phyloP scores from a whole-genome alignment of 2,888 invertebrate species.

The Sminthurinus aureus region DNA sequence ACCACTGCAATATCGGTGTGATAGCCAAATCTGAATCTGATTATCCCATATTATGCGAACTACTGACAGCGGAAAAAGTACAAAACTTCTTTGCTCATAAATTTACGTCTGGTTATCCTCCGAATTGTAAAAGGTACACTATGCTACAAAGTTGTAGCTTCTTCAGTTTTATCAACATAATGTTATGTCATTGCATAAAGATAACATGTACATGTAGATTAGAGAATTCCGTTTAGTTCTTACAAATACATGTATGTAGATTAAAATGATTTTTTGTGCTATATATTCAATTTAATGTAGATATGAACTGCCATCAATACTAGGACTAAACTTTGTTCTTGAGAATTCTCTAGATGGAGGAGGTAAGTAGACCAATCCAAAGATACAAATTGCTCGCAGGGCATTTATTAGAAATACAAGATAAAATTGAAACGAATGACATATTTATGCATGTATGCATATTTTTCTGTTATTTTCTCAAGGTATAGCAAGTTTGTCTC shows the following conservation, averaged over 20 bases:
- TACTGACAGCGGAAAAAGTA: constrained; percentile 64
- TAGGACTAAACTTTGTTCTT: constrained; percentile 65
- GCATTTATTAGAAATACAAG: too few relatives aligned
- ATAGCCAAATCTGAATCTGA: constrained; percentile 64
- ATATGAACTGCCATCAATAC: constrained; percentile 65
- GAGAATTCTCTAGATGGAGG: constrained; percentile 65
- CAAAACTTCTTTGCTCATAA: constrained; percentile 64
- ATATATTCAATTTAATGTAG: constrained; percentile 59
- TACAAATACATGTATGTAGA: constrained; percentile 1
- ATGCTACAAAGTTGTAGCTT: neutral
- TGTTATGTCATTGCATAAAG: too few relatives aligned
- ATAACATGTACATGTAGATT: too few relatives aligned
- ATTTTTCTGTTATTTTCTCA: neutral
- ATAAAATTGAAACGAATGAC: too few relatives aligned
- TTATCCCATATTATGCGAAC: constrained; percentile 63
- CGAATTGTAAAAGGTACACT: constrained; percentile 33
- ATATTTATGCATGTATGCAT: neutral
- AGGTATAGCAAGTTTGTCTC: constrained; percentile 64
- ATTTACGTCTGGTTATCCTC: constrained; percentile 58
- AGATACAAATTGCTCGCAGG: too few relatives aligned
- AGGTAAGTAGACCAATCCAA: constrained; percentile 58
- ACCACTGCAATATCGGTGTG: constrained; percentile 66
- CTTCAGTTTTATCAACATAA: too few relatives aligned
- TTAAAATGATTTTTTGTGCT: constrained; percentile 4
- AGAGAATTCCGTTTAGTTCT: too few relatives aligned